These are phyloP conservation scores for Embiotoca jacksoni DNA, from an alignment of 2,113 vertebrate genomes.

Conservation along the genomic window DNA sequence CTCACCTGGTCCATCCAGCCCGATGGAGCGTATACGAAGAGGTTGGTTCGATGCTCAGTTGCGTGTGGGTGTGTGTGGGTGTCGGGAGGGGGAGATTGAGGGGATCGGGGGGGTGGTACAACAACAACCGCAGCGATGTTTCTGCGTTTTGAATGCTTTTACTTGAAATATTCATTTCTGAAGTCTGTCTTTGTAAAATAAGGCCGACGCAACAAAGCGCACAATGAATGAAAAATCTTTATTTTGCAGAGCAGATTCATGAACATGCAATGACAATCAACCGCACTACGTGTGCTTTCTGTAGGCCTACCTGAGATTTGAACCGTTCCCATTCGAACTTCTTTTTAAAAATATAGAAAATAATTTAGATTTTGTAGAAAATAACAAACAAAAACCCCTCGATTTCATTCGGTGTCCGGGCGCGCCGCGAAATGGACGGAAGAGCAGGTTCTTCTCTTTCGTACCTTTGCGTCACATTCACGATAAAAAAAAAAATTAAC, in stretches of 20 bases:
- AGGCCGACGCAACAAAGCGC: conserved; percentile 13
- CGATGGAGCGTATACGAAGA: no score
- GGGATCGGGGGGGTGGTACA: no score
- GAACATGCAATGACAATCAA: conserved; percentile 51
- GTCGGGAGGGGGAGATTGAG: no score
- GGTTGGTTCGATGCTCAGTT: no score
- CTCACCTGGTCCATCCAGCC: no score
- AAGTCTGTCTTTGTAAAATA: background rate
- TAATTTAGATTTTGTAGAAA: conserved; percentile 76
- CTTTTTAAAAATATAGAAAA: conserved; percentile 79
- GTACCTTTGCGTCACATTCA: conserved; percentile 57
- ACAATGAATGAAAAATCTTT: conserved; percentile 66
- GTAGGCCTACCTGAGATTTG: conserved; percentile 69
- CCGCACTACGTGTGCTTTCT: conserved; percentile 42
- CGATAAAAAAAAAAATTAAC: conserved; percentile 45
- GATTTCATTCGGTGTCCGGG: conserved; percentile 27
- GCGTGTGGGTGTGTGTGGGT: no score
- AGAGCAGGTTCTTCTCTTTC: conserved; percentile 61
- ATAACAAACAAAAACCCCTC: conserved; percentile 44
- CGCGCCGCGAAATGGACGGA: conserved; percentile 62
- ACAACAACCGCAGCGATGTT: no score
- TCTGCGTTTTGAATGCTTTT: no score
- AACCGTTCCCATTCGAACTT: conserved; percentile 53
- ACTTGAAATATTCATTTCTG: no score
- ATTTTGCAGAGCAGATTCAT: conserved; percentile 76